A percentile compares a stretch with the other conserved stretches of the same genome.
These are phyloP conservation scores for Drosophila ananassae DNA, from an alignment of 1,140 invertebrate species.

Conservation along the genomic window DNA sequence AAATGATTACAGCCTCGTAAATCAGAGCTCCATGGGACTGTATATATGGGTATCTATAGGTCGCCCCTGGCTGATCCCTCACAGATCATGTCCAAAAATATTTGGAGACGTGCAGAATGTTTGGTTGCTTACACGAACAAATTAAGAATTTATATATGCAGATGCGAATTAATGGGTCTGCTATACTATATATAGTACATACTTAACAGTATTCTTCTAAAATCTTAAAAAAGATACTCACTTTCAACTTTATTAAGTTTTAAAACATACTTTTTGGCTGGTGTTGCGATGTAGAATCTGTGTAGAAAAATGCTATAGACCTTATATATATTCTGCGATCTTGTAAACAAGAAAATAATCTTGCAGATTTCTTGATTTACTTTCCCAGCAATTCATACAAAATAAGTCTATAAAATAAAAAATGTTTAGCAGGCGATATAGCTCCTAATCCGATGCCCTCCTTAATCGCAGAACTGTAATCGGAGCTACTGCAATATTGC, in stretches of 20 bases:
- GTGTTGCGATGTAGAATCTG: not conserved
- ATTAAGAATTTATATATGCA: not conserved
- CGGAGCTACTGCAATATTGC: not conserved
- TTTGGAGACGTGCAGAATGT: not conserved
- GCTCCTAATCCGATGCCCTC: too few relatives aligned
- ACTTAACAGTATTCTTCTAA: not conserved
- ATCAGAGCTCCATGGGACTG: not conserved
- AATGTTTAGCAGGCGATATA: too few relatives aligned
- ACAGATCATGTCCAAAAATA: not conserved
- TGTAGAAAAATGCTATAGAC: not conserved
- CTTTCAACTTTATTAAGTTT: not conserved
- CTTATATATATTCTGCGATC: too few relatives aligned
- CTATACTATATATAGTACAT: not conserved
- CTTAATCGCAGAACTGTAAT: too few relatives aligned
- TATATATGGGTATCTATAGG: not conserved
- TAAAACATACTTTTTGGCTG: conserved; percentile 1
- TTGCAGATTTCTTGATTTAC: too few relatives aligned
- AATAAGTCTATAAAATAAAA: too few relatives aligned
- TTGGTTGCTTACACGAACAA: not conserved
- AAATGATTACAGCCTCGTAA: conserved; percentile 25
- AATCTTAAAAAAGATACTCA: too few relatives aligned
- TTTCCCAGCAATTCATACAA: too few relatives aligned
- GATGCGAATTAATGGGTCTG: not conserved
- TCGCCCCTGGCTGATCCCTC: not conserved
- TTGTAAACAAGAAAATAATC: too few relatives aligned